phyloP scores from a whole-genome alignment of 2,113 vertebrate species.

The Sphaerodactylus townsendi region DNA sequence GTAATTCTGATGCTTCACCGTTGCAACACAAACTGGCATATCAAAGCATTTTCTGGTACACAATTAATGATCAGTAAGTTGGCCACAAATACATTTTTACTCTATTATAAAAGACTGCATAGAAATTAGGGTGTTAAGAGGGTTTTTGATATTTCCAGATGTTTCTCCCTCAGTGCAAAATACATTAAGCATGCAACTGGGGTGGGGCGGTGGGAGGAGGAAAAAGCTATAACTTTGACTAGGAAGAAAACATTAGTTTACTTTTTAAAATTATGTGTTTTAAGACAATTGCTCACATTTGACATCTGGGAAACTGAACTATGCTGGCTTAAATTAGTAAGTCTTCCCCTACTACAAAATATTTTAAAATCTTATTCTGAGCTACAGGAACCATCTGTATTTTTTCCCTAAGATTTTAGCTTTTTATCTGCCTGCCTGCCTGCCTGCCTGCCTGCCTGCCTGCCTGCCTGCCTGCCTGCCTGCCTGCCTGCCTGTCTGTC shows the following conservation, averaged over 20 bases:
- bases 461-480: too few relatives aligned
- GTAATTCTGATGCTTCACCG: neutral
- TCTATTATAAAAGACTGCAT: neutral
- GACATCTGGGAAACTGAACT: neutral
- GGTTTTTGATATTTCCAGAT: neutral
- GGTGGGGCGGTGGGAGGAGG: too few relatives aligned
- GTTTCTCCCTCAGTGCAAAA: neutral
- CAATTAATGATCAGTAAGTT: neutral
- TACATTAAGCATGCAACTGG: neutral
- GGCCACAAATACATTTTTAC: neutral
- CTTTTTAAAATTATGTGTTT: neutral
- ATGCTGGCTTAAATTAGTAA: neutral
- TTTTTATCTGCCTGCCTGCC: too few relatives aligned
- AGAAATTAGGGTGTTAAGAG: neutral
- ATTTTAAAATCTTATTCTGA: neutral
- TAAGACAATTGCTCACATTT: too few relatives aligned
- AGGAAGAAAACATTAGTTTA: neutral
- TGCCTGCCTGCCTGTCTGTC: too few relatives aligned
- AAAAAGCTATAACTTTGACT: neutral
- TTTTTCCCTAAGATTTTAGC: neutral
- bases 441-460: too few relatives aligned
- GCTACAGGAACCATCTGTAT: neutral
- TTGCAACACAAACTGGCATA: neutral
- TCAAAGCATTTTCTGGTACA: neutral
- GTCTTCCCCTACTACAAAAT: neutral